Evolutionary conservation across 2,113 vertebrate genomes (phyloP), one percentile per base, ranked within the genome.

Genomic region (Gymnarchus niloticus): DNA sequence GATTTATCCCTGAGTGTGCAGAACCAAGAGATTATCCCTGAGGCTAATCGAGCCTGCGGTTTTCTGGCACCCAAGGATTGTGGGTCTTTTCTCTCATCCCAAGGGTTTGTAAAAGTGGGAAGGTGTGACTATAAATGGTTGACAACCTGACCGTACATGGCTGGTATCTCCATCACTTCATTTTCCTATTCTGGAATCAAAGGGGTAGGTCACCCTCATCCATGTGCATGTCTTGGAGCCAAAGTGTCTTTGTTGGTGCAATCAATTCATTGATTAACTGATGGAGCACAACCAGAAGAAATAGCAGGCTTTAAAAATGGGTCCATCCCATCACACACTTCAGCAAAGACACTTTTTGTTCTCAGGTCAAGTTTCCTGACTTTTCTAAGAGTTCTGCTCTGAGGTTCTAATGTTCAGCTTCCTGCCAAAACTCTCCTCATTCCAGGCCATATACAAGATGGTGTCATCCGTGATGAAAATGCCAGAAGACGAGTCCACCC

Each of bases 381-480:
- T 7, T 54, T 61, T 61, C 14, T 6, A 4, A 23, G 57, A 48
- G 76, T 4, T 78, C 76, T 78, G 23, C 5, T 46, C 19, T 37
- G 23, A 37, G 21, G 46, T 48, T 41, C 76, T 78, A n/a, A 48
- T 48, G 23, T 54, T 48, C 44, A 78, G 37, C 2, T 78, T 8
- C 19, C 46, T 37, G 0, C 6, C 21, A 48, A 78, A 78, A 78
- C 21, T 2, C 81, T 87, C 65, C 28, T 21, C 89, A 83, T 87
- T 76, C 61, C 90, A 99, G 98, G 98, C 98, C 91, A 99, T 99
- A 93, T 99, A 99, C 94, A 99, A 99, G 93, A 99, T 99, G 98
- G 98, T 99, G 91, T 99, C 98, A 1, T 97, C 98, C 0, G 98
- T 99, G 93, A 99, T 99, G 98, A 99, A 98, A 94, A 99, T 99